Evolutionary conservation across 2,113 vertebrate genomes (phyloP).

Genomic region (Probosciger aterrimus): DNA sequence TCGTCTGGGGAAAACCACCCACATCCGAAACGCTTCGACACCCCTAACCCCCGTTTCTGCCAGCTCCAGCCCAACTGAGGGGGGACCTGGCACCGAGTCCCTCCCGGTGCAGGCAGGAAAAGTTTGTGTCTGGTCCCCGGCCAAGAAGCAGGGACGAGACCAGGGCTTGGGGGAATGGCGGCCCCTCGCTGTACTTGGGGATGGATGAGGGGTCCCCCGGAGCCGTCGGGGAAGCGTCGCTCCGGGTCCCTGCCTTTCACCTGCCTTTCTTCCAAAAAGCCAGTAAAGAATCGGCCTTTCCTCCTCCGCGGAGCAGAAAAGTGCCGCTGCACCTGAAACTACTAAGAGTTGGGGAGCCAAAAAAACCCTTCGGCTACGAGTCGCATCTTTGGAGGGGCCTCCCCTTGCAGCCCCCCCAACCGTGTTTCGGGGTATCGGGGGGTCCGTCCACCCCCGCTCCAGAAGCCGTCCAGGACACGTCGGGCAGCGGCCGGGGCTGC

Average conservation of each 20-base stretch:
- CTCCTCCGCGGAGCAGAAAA: neutral
- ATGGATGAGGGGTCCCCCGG: neutral
- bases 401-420: neutral
- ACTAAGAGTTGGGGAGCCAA: too few relatives aligned
- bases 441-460: too few relatives aligned
- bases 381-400: neutral
- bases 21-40: neutral
- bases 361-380: neutral
- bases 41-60: rapidly evolving
- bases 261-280: neutral
- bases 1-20: neutral
- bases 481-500: neutral
- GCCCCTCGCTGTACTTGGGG: neutral
- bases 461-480: neutral
- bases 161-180: neutral
- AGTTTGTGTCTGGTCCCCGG: neutral
- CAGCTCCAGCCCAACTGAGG: neutral
- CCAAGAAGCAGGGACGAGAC: neutral
- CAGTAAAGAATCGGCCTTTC: neutral
- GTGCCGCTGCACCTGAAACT: neutral
- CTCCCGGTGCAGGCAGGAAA: neutral
- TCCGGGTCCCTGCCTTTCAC: neutral
- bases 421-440: neutral
- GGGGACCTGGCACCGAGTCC: neutral
- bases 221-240: neutral